Conservation (phyloP, 2,797 vertebrate species). For the Glyptemys insculpta region DNA sequence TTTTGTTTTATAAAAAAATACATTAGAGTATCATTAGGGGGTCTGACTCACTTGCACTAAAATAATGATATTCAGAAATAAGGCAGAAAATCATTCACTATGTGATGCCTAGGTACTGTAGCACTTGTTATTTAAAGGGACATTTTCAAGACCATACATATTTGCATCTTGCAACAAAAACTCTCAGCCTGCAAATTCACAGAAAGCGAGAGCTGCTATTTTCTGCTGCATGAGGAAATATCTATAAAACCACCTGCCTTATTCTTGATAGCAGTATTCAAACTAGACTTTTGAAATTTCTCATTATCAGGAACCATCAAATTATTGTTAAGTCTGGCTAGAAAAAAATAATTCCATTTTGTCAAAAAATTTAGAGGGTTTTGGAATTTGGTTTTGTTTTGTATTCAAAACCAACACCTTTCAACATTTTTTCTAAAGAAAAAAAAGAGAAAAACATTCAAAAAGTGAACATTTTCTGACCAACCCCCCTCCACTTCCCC, state of each 20-base stretch:
- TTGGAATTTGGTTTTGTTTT: neutral
- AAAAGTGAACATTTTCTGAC: neutral
- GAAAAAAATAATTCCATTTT: neutral
- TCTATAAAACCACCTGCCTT: neutral
- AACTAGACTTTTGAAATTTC: neutral
- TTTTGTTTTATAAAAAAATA: neutral
- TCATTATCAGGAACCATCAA: neutral
- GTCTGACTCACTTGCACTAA: neutral
- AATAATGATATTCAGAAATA: slow-evolving; percentile 1
- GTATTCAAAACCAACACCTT: neutral
- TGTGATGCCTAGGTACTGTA: neutral
- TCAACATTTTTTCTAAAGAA: neutral
- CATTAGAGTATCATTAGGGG: neutral
- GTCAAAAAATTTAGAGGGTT: neutral
- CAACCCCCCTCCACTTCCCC: neutral
- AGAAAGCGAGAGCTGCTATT: neutral
- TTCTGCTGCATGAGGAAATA: neutral
- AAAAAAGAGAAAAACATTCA: neutral
- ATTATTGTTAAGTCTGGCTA: neutral
- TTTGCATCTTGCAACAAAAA: neutral
- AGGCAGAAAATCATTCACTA: neutral
- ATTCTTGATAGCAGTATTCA: neutral
- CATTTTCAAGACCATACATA: neutral
- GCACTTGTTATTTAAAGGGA: neutral
- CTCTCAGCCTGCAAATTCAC: neutral